phyloP scores from a whole-genome alignment of 2,888 invertebrate species.

The Eucera pruinosa region DNA sequence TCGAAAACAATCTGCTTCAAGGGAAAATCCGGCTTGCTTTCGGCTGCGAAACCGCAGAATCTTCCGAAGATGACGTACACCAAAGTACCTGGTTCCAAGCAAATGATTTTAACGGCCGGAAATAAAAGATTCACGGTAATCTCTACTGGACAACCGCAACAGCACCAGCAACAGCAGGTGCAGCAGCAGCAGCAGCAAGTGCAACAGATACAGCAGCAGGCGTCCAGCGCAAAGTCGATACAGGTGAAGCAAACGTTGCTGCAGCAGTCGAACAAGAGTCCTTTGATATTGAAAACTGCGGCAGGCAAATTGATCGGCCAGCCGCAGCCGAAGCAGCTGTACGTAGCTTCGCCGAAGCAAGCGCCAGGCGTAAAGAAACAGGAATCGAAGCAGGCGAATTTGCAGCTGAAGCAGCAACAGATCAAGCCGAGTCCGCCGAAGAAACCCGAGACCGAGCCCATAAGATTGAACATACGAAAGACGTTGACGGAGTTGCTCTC shows the following conservation, averaged over 20 bases:
- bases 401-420: slow-evolving; percentile 64
- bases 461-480: slow-evolving; percentile 93
- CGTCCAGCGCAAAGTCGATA: slow-evolving; percentile 38
- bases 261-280: slow-evolving; percentile 51
- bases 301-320: slow-evolving; percentile 20
- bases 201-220: slow-evolving; percentile 70
- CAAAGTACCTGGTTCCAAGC: slow-evolving; percentile 79
- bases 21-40: slow-evolving; percentile 59
- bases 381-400: slow-evolving; percentile 78
- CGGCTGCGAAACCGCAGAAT: slow-evolving; percentile 64
- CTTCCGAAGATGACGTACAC: slow-evolving; percentile 80
- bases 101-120: slow-evolving; percentile 78
- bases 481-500: slow-evolving; percentile 88
- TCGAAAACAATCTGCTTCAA: slow-evolving; percentile 42
- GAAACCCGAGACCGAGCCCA: slow-evolving; percentile 87
- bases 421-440: slow-evolving; percentile 68
- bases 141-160: slow-evolving; percentile 21
- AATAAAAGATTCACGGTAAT: slow-evolving; percentile 75
- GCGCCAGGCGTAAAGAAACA: slow-evolving; percentile 76
- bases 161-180: slow-evolving; percentile 35
- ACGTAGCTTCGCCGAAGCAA: slow-evolving; percentile 50
- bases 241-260: slow-evolving; percentile 62
- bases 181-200: slow-evolving; percentile 23
- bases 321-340: slow-evolving; percentile 24
- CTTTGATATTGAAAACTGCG: slow-evolving; percentile 59